Base-by-base conservation (phyloP, 2,888 invertebrate species). In the Unio pictorum region DNA sequence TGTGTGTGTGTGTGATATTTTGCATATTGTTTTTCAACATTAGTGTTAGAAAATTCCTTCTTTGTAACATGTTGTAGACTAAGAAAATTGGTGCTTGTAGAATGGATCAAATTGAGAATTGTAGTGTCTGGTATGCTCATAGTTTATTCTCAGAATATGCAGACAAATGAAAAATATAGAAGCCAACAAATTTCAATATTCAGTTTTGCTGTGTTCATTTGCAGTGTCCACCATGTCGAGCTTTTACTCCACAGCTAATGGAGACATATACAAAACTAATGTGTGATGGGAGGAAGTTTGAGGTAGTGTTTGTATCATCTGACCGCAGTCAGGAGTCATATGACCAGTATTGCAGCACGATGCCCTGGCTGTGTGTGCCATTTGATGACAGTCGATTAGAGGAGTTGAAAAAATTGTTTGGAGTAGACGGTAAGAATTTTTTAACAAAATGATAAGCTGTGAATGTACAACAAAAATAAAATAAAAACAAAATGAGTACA, bases 171-270 rank as follows among this genome's bases (percentile, higher is more conserved):
- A 34, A 34, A 34, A 34, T 34, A 34, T 34, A 34, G 34, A 34
- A 34, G n/a, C 58, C n/a, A 23, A 23, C 15, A 23, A 58, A 23
- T 8, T 58, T 58, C 58, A 23, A 1, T 23, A 59, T 62, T 62
- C 30, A 60, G 20, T n/a, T 34, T 66, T 26, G 30, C 65, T 45
- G 62, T 61, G 54, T 65, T 71, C 30, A 55, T 68, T 91, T 92
- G 60, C 91, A 95, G 95, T 96, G 95, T 87, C 96, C 96, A 0
- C 96, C 96, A 0, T 96, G 96, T 88, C 93, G 95, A 85, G 93
- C 94, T 18, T 95, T 96, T 90, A 94, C 95, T 0, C 95, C 95
- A 5, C 93, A 94, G 83, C 91, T 96, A 73, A 92, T 93, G 77
- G 92, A 94, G n/a, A 93, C 94, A 63, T 94, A 95, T 86, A 91